Conservation (phyloP, 37 sponge, comb jelly and placozoan genomes). For the Oscarella lobularis region DNA sequence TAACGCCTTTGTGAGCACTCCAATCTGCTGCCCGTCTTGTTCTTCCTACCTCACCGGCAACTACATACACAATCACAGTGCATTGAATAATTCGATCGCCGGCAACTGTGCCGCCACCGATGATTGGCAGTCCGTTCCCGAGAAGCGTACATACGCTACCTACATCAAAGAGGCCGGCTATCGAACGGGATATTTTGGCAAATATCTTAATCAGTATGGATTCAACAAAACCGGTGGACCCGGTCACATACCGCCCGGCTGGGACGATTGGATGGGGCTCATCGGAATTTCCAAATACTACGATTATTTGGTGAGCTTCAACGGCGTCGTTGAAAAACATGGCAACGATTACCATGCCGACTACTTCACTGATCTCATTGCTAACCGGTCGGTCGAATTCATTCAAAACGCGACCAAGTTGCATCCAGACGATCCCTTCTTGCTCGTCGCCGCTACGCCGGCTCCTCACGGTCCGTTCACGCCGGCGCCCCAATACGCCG, state of each 20-base stretch:
- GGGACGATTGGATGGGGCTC: conserved; percentile 44
- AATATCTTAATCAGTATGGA: conserved; percentile 42
- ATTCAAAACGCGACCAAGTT: conserved; percentile 16
- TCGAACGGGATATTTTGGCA: conserved; percentile 59
- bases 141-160: conserved; percentile 10
- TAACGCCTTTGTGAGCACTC: conserved; percentile 65
- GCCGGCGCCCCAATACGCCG: conserved; percentile 59
- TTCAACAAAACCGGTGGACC: background rate
- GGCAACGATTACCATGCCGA: conserved; percentile 31
- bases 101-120: conserved; percentile 28
- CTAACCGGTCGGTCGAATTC: conserved; percentile 33
- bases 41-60: conserved; percentile 45
- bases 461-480: conserved; percentile 73
- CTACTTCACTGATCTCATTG: conserved; percentile 61
- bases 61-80: conserved; percentile 41
- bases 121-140: conserved; percentile 13
- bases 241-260: conserved; percentile 36
- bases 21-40: conserved; percentile 66
- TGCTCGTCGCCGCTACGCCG: conserved; percentile 51
- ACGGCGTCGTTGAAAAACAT: conserved; percentile 13
- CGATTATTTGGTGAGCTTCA: conserved; percentile 25
- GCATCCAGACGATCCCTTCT: conserved; percentile 20
- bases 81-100: conserved; percentile 34
- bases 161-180: conserved; percentile 37
- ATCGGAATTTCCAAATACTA: conserved; percentile 41